Base-by-base conservation (phyloP, 2,113 vertebrate genomes). In the Mormyrus lacerda region DNA sequence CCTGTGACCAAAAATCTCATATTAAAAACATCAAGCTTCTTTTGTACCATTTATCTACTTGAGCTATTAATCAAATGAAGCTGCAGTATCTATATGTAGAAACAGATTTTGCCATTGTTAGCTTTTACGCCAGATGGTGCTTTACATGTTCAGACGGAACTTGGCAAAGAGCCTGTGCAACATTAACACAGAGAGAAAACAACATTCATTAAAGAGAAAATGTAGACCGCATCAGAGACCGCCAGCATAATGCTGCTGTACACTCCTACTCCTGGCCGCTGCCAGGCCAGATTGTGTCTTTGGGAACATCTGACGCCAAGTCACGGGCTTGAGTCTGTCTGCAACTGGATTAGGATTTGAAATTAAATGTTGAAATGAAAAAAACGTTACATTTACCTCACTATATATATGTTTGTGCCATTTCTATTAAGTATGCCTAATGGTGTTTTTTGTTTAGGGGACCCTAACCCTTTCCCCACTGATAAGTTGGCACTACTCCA, bases 371-470 rank as follows among this genome's bases (percentile, higher is more conserved):
- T 61, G 24, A 61, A 61, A 61, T 31, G 27, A 27, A 69, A 13
- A 27, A 13, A 50, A 69, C 13, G 3, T 10, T 69, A 31, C n/a
- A 69, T 69, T 69, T 31, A 69, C 61, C 27, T 69, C 10, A 0
- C 24, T 27, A 21, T 11, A 50, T n/a, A 45, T 76, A 88, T 88
- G 21, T 27, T 48, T 82, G 13, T 88, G 58, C n/a, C 15, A 21
- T n/a, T 50, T 53, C n/a, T 48, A 24, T 89, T 82, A 89, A 88
- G 69, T 89, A 83, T 55, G 65, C 8, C 44, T 39, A 89, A 88
- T 79, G 3, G 17, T 51, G 73, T 17, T 69, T 61, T 89, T 89
- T 79, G 21, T 53, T 89, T 50, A 82, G 31, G 21, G 83, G 79
- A 58, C 50, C 50, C 31, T 19, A 48, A 50, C 31, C 61, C 35